Evolutionary conservation across 1,140 invertebrate genomes (phyloP).

Genomic region (Apis cerana): DNA sequence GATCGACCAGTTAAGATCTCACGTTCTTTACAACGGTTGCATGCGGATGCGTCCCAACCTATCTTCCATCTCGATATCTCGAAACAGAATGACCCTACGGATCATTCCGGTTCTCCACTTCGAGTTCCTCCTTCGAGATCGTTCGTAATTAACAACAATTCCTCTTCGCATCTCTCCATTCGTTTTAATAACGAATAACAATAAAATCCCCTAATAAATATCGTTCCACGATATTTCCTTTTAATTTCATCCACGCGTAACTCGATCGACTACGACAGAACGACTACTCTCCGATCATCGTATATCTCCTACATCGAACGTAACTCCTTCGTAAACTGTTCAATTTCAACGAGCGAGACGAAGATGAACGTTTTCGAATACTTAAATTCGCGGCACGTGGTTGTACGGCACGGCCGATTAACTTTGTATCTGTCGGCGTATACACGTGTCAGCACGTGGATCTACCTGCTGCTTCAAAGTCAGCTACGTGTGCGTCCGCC

Average conservation of each 20-base stretch:
- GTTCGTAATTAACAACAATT: no score
- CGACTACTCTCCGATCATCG: no score
- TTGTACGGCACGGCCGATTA: slow-evolving; percentile 46
- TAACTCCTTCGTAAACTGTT: not conserved
- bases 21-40: slow-evolving; percentile 69
- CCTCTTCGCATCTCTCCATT: no score
- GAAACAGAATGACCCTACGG: slow-evolving; percentile 61
- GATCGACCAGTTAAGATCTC: slow-evolving; percentile 76
- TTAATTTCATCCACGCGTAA: not conserved
- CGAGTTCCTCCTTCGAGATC: not conserved
- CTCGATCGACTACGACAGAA: not conserved
- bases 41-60: slow-evolving; percentile 64
- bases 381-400: slow-evolving; percentile 55
- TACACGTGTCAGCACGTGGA: slow-evolving; percentile 74
- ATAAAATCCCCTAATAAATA: no score
- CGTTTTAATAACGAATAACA: no score
- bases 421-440: slow-evolving; percentile 49
- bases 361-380: slow-evolving; percentile 45
- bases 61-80: slow-evolving; percentile 72
- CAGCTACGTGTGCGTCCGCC: slow-evolving; percentile 61
- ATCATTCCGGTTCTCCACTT: slow-evolving; percentile 58
- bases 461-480: slow-evolving; percentile 72
- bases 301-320: slow-evolving; percentile 2
- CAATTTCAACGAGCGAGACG: slow-evolving; percentile 14
- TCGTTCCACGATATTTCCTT: not conserved